Base-by-base conservation (phyloP, 2,113 vertebrate species). In the Scomber colias region DNA sequence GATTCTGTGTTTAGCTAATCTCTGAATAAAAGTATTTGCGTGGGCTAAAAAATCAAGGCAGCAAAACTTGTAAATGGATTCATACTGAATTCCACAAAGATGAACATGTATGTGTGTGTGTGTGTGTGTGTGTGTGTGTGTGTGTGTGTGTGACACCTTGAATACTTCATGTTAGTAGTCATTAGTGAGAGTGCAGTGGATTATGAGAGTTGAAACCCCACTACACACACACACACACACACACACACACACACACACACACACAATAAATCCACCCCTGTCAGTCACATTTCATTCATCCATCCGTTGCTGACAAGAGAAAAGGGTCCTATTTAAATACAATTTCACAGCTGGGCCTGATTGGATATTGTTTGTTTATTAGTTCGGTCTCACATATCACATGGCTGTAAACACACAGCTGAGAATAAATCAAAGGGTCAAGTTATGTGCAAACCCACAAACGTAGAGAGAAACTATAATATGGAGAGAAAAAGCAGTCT, bases 171-270 rank as follows among this genome's bases (percentile, higher is more conserved):
- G 24, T 27, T 27, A 27, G 24, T 27, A 79, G 84, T 90, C 87
- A 93, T 88, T 87, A 89, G 69, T 21, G 75, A 75, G 78, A 90
- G 88, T 82, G 86, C 71, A 81, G 59, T 71, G 68, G 66, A 81
- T 89, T 83, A 89, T 84, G 79, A 74, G 62, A 56, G 81, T 81
- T 73, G 53, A 75, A 77, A 88, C 83, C 81, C 71, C 62, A 50
- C 21, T 16, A 35, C 7, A 35, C 2, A 35, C 2, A 21, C 48
- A 15, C 21, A 31, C 35, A 40, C 1, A 40, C 35, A n/a, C n/a
- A n/a, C n/a, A n/a, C n/a, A n/a, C n/a, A n/a, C n/a, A n/a, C n/a
- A 55, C 57, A 67, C 27, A 45, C 69, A 21, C 55, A 49, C 54
- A 54, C 56, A 21, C 21, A 50, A 8, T 55, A 30, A 65, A 84